These are phyloP conservation scores for Cichladusa arquata DNA, from an alignment of 2,113 vertebrate species.

Conservation along the genomic window DNA sequence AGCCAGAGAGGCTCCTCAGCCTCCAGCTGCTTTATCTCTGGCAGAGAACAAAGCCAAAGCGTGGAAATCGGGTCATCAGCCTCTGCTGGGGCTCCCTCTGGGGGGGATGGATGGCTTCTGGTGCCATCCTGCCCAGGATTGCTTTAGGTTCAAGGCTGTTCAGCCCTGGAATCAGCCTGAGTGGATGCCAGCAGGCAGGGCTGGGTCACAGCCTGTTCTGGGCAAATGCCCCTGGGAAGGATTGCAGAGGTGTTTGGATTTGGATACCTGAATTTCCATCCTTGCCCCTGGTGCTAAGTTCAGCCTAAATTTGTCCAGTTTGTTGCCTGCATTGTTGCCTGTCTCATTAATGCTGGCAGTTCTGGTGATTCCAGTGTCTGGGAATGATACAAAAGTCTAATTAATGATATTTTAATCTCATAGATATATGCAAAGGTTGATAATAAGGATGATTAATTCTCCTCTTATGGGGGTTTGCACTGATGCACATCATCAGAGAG, in stretches of 20 bases:
- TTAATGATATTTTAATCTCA: background rate
- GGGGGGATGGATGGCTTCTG: background rate
- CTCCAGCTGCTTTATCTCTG: background rate
- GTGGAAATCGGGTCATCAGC: background rate
- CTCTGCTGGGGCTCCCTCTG: background rate
- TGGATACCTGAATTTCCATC: background rate
- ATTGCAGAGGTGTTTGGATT: background rate
- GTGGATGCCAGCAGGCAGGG: background rate
- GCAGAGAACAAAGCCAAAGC: background rate
- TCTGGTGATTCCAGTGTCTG: background rate
- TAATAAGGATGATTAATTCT: background rate
- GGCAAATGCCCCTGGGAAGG: background rate
- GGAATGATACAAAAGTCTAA: background rate
- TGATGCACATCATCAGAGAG: background rate
- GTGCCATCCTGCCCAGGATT: background rate
- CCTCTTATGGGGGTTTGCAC: rapidly evolving
- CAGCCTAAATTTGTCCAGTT: background rate
- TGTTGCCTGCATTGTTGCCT: background rate
- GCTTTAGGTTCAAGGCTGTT: background rate
- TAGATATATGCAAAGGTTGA: background rate
- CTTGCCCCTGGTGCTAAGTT: background rate
- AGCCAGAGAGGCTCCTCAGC: background rate
- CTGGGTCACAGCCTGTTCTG: background rate
- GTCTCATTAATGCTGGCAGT: background rate
- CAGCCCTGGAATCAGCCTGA: background rate